Evolutionary conservation across 2,113 vertebrate genomes (phyloP), one percentile per base, ranked within the genome.

Genomic region (Myodes glareolus): DNA sequence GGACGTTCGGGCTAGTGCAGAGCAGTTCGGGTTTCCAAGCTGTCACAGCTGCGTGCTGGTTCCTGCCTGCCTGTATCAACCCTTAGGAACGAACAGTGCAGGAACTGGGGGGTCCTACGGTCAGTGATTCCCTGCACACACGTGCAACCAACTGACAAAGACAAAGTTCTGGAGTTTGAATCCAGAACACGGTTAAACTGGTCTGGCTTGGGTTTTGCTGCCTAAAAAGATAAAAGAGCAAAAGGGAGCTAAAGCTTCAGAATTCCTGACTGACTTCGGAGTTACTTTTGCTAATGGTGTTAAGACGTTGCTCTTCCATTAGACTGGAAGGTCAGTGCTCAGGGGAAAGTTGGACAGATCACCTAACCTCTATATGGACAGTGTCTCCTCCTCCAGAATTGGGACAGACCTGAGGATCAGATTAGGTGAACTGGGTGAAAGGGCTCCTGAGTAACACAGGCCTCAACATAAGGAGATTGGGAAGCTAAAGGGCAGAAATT

Each of bases 181-280:
- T 6, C 27, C 47, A 75, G 92, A 92, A 91, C 55, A 70, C 25
- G 76, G 45, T 73, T 42, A 90, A 68, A 65, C 63, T 91, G 61
- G 33, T 77, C 55, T 72, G 72, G 76, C 55, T 95, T 97, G 87
- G 50, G 55, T 75, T 89, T 91, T 95, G 55, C 19, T 39, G 67
- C 70, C 31, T 3, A 47, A 55, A 50, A 94, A 96, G 58, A 88
- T n/a, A 29, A 65, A 81, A 70, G n/a, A 27, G 58, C 39, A 91
- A 92, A 95, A 70, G 65, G 33, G 88, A 93, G 68, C 3, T 70
- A 27, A 77, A 77, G 77, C 39, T 95, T 85, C 55, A 90, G 63
- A 94, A 70, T 88, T 87, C 67, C 72, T 87, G 61, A 10, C 7
- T 94, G 42, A 31, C 73, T 91, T 68, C 52, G 55, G 87, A 92